These are phyloP conservation scores for Ornithoptera alexandrae DNA, from an alignment of 2,888 invertebrate genomes.

Conservation along the genomic window DNA sequence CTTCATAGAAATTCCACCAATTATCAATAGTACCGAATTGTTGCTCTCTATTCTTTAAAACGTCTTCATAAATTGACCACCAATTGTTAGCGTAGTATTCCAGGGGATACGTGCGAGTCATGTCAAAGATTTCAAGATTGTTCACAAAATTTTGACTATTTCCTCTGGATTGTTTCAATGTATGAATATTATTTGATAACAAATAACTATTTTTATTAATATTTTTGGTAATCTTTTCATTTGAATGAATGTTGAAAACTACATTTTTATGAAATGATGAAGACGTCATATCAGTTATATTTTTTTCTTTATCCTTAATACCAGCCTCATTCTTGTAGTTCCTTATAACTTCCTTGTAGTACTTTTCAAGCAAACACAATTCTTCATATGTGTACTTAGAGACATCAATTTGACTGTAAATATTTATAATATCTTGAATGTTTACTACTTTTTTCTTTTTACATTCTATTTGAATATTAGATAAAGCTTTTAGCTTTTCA, in stretches of 20 bases:
- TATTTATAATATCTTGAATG: conserved; percentile 64
- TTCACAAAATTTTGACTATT: conserved; percentile 47
- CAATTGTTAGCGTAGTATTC: conserved; percentile 77
- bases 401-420: conserved; percentile 68
- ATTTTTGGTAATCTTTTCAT: conserved; percentile 48
- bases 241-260: conserved; percentile 52
- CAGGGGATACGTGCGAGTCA: conserved; percentile 65
- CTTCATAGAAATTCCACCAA: conserved; percentile 75
- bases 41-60: conserved; percentile 64
- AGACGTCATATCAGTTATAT: conserved; percentile 37
- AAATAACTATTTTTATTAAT: conserved; percentile 48
- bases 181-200: conserved; percentile 44
- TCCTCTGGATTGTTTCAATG: conserved; percentile 44
- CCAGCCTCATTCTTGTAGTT: conserved; percentile 55
- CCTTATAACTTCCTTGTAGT: conserved; percentile 71
- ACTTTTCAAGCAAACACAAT: conserved; percentile 66
- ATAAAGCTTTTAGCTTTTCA: conserved; percentile 62
- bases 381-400: conserved; percentile 72
- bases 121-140: conserved; percentile 61
- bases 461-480: conserved; percentile 59
- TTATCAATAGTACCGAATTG: conserved; percentile 74
- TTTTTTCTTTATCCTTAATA: conserved; percentile 52
- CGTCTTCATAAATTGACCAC: conserved; percentile 75
- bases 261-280: conserved; percentile 54
- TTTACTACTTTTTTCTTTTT: conserved; percentile 59